phyloP scores from a whole-genome alignment of 2,888 invertebrate species.

The Rhimphoctona megacephalus region DNA sequence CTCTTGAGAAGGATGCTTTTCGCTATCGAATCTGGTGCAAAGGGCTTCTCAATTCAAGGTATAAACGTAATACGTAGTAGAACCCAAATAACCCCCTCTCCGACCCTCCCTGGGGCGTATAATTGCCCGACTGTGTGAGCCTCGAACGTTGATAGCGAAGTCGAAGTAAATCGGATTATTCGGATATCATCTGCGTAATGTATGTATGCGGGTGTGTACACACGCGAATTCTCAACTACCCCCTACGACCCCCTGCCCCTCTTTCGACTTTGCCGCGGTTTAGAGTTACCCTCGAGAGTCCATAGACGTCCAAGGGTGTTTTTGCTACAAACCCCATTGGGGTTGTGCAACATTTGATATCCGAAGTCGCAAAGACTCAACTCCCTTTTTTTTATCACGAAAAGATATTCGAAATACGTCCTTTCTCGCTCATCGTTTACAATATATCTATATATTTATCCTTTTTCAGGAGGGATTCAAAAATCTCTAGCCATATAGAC shows the following conservation, averaged over 20 bases:
- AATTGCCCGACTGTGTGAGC: conserved; percentile 82
- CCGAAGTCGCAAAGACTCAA: background rate
- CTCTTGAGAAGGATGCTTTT: conserved; percentile 48
- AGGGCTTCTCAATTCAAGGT: conserved; percentile 36
- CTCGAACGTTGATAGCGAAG: conserved; percentile 83
- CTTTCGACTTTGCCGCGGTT: conserved; percentile 17
- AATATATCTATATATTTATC: no score
- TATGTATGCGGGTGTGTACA: conserved; percentile 76
- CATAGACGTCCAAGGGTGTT: conserved; percentile 29
- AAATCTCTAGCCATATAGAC: background rate
- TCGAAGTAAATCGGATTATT: conserved; percentile 85
- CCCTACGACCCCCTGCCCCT: background rate
- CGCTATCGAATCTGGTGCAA: conserved; percentile 24
- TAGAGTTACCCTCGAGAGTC: background rate
- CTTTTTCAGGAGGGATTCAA: conserved; percentile 53
- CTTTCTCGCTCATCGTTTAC: no score
- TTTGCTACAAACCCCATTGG: conserved; percentile 36
- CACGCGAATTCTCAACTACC: conserved; percentile 47
- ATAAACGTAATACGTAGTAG: conserved; percentile 40
- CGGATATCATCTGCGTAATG: conserved; percentile 84
- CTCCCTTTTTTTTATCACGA: background rate
- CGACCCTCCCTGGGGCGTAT: conserved; percentile 73
- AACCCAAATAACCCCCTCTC: conserved; percentile 31
- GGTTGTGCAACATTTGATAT: background rate
- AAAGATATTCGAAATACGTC: no score